phyloP scores from a whole-genome alignment of 2,113 vertebrate genomes.

The Lethenteron camtschaticum region DNA sequence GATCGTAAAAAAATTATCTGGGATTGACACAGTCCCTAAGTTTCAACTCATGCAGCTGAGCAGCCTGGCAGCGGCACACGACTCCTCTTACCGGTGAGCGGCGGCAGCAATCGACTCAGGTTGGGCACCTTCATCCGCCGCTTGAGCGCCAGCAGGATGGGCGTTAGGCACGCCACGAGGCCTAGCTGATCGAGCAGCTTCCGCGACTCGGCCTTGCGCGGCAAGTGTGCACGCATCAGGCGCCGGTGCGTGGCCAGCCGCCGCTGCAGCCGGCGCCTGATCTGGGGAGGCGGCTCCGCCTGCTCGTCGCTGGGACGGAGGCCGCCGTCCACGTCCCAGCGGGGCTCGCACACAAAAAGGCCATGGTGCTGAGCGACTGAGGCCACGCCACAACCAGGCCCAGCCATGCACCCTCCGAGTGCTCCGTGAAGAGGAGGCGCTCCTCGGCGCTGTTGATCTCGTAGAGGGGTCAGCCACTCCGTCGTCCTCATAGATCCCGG shows the following conservation, averaged over 20 bases:
- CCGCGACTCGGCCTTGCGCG: conserved; percentile 21
- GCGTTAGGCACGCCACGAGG: conserved; percentile 25
- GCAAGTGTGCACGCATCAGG: conserved; percentile 23
- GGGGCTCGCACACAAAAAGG: conserved; percentile 24
- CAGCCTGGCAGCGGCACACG: too few relatives aligned
- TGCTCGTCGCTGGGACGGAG: conserved; percentile 20
- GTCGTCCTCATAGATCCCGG: conserved; percentile 23
- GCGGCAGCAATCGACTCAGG: conserved; percentile 20
- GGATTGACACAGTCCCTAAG: too few relatives aligned
- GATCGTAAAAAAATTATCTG: too few relatives aligned
- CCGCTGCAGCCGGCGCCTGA: conserved; percentile 26
- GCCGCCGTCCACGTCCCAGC: conserved; percentile 18
- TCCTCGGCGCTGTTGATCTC: conserved; percentile 22
- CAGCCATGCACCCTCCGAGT: conserved; percentile 20
- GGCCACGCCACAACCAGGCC: conserved; percentile 22
- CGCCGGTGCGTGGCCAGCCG: conserved; percentile 23
- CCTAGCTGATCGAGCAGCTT: conserved; percentile 22
- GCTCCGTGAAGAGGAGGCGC: conserved; percentile 23
- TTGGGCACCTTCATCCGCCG: conserved; percentile 29
- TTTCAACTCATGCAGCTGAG: too few relatives aligned
- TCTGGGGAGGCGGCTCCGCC: conserved; percentile 16
- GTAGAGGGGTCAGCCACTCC: conserved; percentile 25
- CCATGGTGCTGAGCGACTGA: conserved; percentile 22
- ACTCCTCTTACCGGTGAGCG: conserved; percentile 22
- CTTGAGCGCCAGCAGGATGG: conserved; percentile 25